Evolutionary conservation across 2,888 invertebrate species (phyloP), one percentile per base, ranked within the genome.

Genomic region (Thera obeliscata): DNA sequence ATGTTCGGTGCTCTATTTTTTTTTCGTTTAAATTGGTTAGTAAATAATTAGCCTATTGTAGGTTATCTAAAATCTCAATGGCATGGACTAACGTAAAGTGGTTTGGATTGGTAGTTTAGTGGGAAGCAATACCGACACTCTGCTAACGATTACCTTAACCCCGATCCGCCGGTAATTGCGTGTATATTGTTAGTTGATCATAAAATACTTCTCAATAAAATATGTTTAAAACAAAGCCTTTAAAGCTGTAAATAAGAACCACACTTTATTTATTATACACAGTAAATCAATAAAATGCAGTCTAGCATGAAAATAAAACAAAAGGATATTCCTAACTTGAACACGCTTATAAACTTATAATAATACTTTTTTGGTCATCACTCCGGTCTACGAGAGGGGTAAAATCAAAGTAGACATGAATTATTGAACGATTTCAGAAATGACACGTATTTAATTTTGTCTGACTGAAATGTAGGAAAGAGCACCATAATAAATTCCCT

Each of bases 121-220:
- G 87, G 87, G 87, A 88, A 88, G 83, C 49, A 57, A 52, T 41
- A 41, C 36, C 50, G 52, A 33, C 43, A 67, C 78, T 78, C 76
- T 74, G 78, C 77, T 70, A 74, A 80, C 76, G 69, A 73, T 87
- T 78, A 81, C 91, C 91, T 91, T 91, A 84, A 89, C 91, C 91
- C 80, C 83, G 80, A 81, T 90, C 72, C 69, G 67, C 60, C 72
- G 80, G 81, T 81, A 77, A 81, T 88, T 22, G 22, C 77, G 89
- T 88, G 85, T 89, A 88, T 56, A 58, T 54, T 61, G n/a, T 38
- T 35, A n/a, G 9, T 48, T 59, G n/a, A 56, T 46, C 50, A 59
- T 8, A 49, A 12, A 9, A 38, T 36, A 2, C 56, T 43, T 43
- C 22, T 56, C 41, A 56, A 54, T 61, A 61, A 61, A 60, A 64